Evolutionary conservation across 1,140 invertebrate genomes (phyloP).

Genomic region (Mactra quadrangularis): DNA sequence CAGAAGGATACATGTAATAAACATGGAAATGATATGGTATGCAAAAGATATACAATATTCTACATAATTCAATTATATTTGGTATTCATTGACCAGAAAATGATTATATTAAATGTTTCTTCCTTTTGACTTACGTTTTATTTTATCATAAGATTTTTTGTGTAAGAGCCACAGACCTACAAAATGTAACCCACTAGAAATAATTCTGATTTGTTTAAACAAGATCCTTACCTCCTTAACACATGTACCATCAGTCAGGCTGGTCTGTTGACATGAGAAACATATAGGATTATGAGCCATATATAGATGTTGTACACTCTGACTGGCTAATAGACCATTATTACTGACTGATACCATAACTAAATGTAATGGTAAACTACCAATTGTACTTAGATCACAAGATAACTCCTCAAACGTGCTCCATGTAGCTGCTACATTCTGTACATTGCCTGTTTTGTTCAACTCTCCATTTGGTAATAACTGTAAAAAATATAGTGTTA

Average conservation of each 20-base stretch:
- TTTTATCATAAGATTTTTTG: too few relatives aligned
- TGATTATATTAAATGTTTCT: too few relatives aligned
- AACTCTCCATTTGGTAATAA: constrained; percentile 21
- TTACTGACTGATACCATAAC: constrained; percentile 52
- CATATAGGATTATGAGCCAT: constrained; percentile 47
- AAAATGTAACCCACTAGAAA: too few relatives aligned
- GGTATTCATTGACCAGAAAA: too few relatives aligned
- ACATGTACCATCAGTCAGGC: constrained; percentile 29
- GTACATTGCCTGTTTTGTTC: constrained; percentile 12
- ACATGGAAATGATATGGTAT: too few relatives aligned
- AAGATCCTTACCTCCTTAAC: constrained; percentile 27
- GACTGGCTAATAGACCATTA: constrained; percentile 43
- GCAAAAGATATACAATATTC: too few relatives aligned
- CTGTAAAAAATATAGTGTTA: constrained; percentile 2
- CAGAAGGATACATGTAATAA: too few relatives aligned
- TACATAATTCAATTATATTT: too few relatives aligned
- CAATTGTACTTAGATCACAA: constrained; percentile 9
- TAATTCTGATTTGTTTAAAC: too few relatives aligned
- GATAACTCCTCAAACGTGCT: constrained; percentile 32
- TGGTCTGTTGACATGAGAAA: not conserved
- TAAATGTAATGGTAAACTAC: constrained; percentile 27
- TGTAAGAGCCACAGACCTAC: too few relatives aligned
- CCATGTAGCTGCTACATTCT: constrained; percentile 20
- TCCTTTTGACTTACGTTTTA: too few relatives aligned
- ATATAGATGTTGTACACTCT: constrained; percentile 44